Base-by-base conservation (phyloP, 2,888 invertebrate species). In the Mythimna vitellina region DNA sequence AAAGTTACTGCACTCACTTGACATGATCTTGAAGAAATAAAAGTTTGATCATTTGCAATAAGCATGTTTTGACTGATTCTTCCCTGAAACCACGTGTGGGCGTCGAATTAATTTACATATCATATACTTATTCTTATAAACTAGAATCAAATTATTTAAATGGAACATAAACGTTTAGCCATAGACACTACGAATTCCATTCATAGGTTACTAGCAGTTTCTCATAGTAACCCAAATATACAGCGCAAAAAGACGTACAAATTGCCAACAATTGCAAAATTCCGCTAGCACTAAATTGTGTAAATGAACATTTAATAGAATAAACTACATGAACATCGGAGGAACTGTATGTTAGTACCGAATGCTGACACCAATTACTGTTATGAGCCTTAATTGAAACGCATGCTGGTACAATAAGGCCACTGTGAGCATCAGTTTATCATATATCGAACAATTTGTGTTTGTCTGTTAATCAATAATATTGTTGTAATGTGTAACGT, bases 321-420 rank as follows among this genome's bases (percentile, higher is more conserved):
- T 86, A 75, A 81, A 84, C 75, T 77, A 80, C 63, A 80, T 32
- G 54, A 71, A 71, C 66, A 68, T 65, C 69, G 65, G 71, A 76
- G 76, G 64, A 83, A 78, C 73, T 71, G 68, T 77, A 68, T 64
- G 73, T 61, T 65, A 68, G 84, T 67, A 78, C 79, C 74, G 42
- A 83, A 79, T 80, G 76, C 70, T 85, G 90, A 90, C 90, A 90
- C 89, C 94, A 94, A 94, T 95, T 94, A 93, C 90, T 84, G 85
- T 93, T 89, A 94, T 93, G 90, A 91, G 86, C 89, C 90, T 93
- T 93, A 95, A 95, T 95, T 95, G 95, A 95, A 94, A 93, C 90
- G 93, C 94, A 93, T 90, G 92, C 91, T 88, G 82, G 82, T 68
- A 86, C 78, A 89, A 89, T 89, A 88, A 86, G 85, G 86, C 85